Evolutionary conservation across 2,888 invertebrate genomes (phyloP), one percentile per base, ranked within the genome.

Genomic region (Argyresthia albistria): DNA sequence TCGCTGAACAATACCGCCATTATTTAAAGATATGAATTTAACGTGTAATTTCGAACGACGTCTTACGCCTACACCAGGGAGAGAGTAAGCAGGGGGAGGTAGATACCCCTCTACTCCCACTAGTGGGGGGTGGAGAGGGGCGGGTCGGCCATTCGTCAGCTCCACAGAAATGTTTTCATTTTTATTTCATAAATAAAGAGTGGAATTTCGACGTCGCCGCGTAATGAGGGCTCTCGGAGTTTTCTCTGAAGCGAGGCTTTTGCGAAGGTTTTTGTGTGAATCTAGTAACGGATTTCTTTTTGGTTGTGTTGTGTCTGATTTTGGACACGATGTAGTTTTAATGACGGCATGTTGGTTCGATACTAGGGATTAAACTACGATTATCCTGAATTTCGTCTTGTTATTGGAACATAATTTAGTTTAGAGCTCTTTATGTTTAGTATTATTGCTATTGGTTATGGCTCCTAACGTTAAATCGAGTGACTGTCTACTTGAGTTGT

Each of bases 141-240:
- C 55, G 59, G 56, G 6, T 25, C 55, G 64, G 66, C 69, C 71
- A 76, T 76, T 76, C 78, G 77, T 84, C 86, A 80, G 80, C 72
- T 73, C 74, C 69, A 65, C 69, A 78, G 70, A 79, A 81, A 82
- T 82, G 82, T 86, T 86, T 82, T 80, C 82, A 83, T 83, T 83
- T 83, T 84, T 84, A 84, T 84, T 82, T 83, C 79, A 84, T 84
- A 84, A 82, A 81, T 82, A 82, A 80, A 76, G 76, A 76, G 76
- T 69, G 70, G 74, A 74, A 79, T 80, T 73, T 70, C 58, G 56
- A 58, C 25, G 16, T 1, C 16, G 25, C 46, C 58, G 61, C 65
- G 75, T 83, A 79, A 82, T 80, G 78, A 81, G 80, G 59, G 61
- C 52, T 57, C 46, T 49, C 50, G 15, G 37, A 48, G 48, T 55